These are phyloP conservation scores for Sebastes schlegelii DNA, from an alignment of 2,113 vertebrate genomes.

Conservation along the genomic window DNA sequence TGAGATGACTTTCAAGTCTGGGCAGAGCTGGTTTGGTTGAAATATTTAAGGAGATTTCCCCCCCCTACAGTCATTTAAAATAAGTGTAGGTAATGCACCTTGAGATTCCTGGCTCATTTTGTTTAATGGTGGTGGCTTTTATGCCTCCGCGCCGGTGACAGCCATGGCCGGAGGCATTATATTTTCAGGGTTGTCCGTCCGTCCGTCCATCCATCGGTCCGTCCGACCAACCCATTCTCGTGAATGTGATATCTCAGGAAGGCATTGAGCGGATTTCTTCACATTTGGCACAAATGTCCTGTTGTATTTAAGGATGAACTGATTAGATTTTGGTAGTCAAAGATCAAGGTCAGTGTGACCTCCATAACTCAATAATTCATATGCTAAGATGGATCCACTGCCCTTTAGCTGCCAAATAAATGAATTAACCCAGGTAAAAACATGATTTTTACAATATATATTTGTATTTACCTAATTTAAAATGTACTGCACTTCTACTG, in stretches of 20 bases:
- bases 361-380: too few species aligned
- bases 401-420: background rate
- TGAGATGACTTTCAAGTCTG: slow-evolving; percentile 58
- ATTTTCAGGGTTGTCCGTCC: too few species aligned
- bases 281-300: too few species aligned
- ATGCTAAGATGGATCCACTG: background rate
- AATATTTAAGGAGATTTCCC: slow-evolving; percentile 10
- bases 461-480: background rate
- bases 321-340: too few species aligned
- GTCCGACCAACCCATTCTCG: too few species aligned
- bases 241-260: too few species aligned
- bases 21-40: slow-evolving; percentile 31
- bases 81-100: background rate
- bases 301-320: too few species aligned
- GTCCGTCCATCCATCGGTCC: too few species aligned
- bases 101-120: background rate
- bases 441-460: background rate
- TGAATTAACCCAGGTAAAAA: background rate
- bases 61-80: slow-evolving; percentile 21
- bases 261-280: too few species aligned
- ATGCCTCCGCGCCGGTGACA: too few species aligned
- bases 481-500: background rate
- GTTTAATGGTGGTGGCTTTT: background rate
- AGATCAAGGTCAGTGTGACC: too few species aligned
- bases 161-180: too few species aligned